Evolutionary conservation across 2,888 invertebrate species (phyloP).

Genomic region (Coelinius sp.): DNA sequence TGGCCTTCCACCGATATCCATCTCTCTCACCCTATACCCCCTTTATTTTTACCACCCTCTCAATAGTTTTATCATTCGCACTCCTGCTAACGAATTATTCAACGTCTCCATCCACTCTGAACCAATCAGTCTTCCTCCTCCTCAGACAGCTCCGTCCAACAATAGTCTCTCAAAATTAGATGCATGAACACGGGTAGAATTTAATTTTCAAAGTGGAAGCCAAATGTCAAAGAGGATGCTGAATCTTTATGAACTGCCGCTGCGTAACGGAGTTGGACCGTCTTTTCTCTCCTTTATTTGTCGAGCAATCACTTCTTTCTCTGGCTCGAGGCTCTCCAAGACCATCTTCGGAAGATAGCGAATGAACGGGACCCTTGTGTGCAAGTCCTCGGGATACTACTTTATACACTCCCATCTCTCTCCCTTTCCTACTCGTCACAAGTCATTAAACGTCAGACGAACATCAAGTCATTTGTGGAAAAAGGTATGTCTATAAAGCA

Average conservation of each 20-base stretch:
- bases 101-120: background rate
- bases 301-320: background rate
- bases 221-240: background rate
- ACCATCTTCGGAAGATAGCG: conserved; percentile 26
- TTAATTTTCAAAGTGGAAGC: background rate
- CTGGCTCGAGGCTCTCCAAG: background rate
- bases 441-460: conserved; percentile 30
- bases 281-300: conserved; percentile 1
- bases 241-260: background rate
- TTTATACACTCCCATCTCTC: background rate
- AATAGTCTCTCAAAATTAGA: background rate
- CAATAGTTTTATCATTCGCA: background rate
- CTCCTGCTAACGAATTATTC: background rate
- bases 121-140: background rate
- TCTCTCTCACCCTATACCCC: background rate
- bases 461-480: conserved; percentile 30
- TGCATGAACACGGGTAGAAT: background rate
- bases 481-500: too few relatives aligned
- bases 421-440: background rate
- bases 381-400: conserved; percentile 6
- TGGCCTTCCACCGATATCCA: conserved; percentile 44
- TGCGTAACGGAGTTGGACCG: conserved; percentile 5
- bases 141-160: too few relatives aligned
- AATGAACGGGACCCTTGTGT: conserved; percentile 33
- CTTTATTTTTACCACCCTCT: background rate